phyloP scores from a whole-genome alignment of 1,140 invertebrate genomes.

The Drosophila novamexicana region DNA sequence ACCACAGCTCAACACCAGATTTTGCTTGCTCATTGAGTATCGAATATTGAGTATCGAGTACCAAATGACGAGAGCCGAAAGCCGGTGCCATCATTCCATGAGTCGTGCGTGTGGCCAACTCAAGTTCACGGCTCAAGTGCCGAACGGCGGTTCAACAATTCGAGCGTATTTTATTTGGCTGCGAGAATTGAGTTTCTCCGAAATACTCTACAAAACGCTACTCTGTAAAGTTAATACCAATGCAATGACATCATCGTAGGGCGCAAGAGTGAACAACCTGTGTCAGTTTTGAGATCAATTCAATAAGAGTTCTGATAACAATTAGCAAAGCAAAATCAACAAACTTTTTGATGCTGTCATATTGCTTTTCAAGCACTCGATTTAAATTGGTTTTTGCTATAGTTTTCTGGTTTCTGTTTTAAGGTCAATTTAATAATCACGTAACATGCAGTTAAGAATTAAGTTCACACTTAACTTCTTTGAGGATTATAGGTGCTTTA shows the following conservation, averaged over 20 bases:
- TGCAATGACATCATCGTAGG: conserved; percentile 29
- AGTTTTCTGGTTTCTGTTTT: background rate
- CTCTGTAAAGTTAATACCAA: conserved; percentile 9
- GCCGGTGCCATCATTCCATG: conserved; percentile 1
- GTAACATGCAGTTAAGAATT: background rate
- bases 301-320: conserved; percentile 4
- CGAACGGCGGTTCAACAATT: background rate
- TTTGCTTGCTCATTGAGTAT: conserved; percentile 62
- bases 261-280: conserved; percentile 1
- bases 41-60: conserved; percentile 6
- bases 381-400: background rate
- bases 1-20: conserved; percentile 25
- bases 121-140: conserved; percentile 57
- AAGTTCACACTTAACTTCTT: background rate
- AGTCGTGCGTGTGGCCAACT: conserved; percentile 62
- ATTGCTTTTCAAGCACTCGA: background rate
- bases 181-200: conserved; percentile 24
- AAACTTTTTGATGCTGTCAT: background rate
- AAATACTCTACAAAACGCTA: conserved; percentile 43
- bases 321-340: background rate
- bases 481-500: background rate
- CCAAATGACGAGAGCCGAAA: conserved; percentile 7
- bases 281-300: background rate
- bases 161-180: too few relatives aligned
- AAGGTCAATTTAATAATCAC: background rate